Base-by-base conservation (phyloP, 2,888 invertebrate genomes). In the Drosophila sordidula region DNA sequence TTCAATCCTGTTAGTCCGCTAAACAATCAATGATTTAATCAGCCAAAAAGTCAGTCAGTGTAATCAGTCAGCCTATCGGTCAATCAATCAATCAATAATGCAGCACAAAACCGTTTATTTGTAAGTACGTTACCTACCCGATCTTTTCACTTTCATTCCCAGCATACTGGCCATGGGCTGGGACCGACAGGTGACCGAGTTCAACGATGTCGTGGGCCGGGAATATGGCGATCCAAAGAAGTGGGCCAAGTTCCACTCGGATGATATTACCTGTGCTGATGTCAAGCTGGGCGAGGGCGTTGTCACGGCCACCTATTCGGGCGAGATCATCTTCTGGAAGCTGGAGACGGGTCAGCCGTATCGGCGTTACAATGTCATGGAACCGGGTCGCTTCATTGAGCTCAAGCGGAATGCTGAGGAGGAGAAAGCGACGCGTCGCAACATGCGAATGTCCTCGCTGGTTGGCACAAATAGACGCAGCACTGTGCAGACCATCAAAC, bases 301-400 rank as follows among this genome's bases (percentile, higher is more conserved):
- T 29, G 96, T 95, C 41, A 97, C 97, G 0, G 90, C 89, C 49
- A 95, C 95, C 11, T 96, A 96, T 91, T 95, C 95, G 79, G 97
- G 97, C 0, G 96, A 96, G 91, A 93, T 97, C 49, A 93, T 97
- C 25, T 93, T 97, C 75, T 97, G 97, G 97, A 94, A 95, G 75
- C 92, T 97, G 58, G 96, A 97, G 92, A 97, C 96, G 0, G 96
- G 96, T 0, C 95, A 96, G 90, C 95, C 96, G 0, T 96, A 95
- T 90, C 93, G 94, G 90, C 93, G 85, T 36, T 89, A 90, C 56
- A 85, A 85, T 73, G 92, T 93, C 0, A 85, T 90, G 59, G 86
- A 92, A 65, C 93, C 93, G n/a, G 89, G 68, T 9, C 69, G 84
- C 36, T 93, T 92, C 54, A 86, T 91, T 34, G 91, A 91, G 74